Percentiles rank a stretch among this genome's conserved stretches.
Conservation (phyloP, 2,113 vertebrate genomes). For the Phalacrocorax aristotelis region DNA sequence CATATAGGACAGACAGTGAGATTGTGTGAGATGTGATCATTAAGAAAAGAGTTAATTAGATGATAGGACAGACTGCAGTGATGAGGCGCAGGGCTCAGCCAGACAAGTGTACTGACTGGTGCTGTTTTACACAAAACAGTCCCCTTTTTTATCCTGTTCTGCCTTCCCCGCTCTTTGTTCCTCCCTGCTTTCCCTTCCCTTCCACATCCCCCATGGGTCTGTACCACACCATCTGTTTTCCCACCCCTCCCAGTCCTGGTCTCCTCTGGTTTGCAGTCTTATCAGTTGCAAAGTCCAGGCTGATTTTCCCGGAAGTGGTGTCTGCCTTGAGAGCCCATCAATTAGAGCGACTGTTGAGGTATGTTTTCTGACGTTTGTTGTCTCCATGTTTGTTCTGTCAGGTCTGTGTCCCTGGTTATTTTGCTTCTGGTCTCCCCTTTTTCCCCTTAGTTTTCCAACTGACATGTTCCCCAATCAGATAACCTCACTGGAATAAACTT, state of each 20-base stretch:
- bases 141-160: background rate
- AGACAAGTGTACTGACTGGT: fast-evolving
- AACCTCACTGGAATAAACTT: background rate
- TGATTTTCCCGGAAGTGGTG: background rate
- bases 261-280: background rate
- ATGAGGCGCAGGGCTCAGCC: background rate
- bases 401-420: background rate
- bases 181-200: background rate
- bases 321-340: background rate
- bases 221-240: too few species aligned
- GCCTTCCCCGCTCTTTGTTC: background rate
- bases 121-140: background rate
- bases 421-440: background rate
- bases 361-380: fast-evolving
- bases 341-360: background rate
- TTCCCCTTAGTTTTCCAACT: background rate
- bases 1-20: background rate
- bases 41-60: background rate
- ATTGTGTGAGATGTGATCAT: background rate
- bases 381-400: background rate
- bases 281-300: background rate
- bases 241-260: fast-evolving
- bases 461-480: background rate
- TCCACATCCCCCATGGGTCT: too few species aligned
- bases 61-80: background rate